These are phyloP conservation scores for Cataglyphis altisquamis DNA, from an alignment of 2,888 invertebrate species.

Conservation along the genomic window DNA sequence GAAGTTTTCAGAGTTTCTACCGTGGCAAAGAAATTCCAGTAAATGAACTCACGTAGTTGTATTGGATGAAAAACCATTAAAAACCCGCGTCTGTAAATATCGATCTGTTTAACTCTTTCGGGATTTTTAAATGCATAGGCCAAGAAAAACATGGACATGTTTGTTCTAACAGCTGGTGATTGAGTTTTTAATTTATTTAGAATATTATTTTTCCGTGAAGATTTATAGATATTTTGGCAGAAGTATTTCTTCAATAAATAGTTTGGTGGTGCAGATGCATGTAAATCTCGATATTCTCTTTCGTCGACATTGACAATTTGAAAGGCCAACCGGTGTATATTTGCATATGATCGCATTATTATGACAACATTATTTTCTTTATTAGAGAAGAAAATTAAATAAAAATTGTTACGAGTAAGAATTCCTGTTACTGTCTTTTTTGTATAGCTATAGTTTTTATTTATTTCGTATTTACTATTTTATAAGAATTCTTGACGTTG, in stretches of 20 bases:
- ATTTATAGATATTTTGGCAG: slow-evolving; percentile 7
- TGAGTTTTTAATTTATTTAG: background rate
- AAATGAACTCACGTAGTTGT: background rate
- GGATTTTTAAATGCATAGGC: background rate
- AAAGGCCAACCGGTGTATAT: background rate
- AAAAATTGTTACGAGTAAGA: background rate
- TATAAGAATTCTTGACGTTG: background rate
- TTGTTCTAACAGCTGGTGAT: background rate
- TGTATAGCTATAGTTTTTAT: background rate
- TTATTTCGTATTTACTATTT: slow-evolving; percentile 2
- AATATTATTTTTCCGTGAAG: slow-evolving; percentile 4
- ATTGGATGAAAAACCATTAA: background rate
- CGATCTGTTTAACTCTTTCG: background rate
- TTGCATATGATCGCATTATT: background rate
- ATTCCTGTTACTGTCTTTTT: background rate
- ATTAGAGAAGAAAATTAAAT: background rate
- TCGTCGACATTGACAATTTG: background rate
- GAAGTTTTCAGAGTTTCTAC: background rate
- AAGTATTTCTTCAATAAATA: background rate
- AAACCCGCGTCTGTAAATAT: background rate
- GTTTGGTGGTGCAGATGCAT: background rate
- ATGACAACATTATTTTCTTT: background rate
- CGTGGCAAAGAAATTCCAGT: background rate
- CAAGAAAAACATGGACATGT: background rate
- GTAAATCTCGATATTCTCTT: background rate